phyloP scores from a whole-genome alignment of 1,140 invertebrate species.

The Caerostris darwini region DNA sequence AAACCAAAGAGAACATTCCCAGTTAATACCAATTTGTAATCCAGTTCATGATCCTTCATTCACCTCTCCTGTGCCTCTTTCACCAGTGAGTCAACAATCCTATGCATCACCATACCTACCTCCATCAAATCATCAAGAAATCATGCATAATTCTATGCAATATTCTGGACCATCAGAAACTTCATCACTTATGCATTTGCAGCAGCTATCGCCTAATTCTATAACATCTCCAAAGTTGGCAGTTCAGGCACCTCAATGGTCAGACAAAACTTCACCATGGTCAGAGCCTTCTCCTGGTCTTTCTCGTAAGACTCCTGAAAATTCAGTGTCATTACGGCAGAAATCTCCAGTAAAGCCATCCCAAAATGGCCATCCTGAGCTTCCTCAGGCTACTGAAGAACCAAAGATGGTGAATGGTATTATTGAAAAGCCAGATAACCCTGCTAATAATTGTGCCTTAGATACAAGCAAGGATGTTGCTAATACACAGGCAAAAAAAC shows the following conservation, averaged over 20 bases:
- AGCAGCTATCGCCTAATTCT: conserved; percentile 67
- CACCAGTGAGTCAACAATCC: conserved; percentile 32
- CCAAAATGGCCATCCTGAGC: conserved; percentile 44
- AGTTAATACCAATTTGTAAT: conserved; percentile 72
- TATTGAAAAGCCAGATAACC: conserved; percentile 25
- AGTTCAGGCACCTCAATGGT: conserved; percentile 26
- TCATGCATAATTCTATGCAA: conserved; percentile 20
- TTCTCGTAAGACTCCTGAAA: conserved; percentile 43
- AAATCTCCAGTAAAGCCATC: conserved; percentile 63
- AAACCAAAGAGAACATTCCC: conserved; percentile 79
- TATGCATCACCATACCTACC: conserved; percentile 69
- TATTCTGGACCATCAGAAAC: conserved; percentile 52
- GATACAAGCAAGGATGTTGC: conserved; percentile 59
- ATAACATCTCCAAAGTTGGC: conserved; percentile 40
- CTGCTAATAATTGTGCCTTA: conserved; percentile 72
- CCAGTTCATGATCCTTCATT: conserved; percentile 44
- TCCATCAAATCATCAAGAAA: conserved; percentile 58
- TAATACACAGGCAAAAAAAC: conserved; percentile 39
- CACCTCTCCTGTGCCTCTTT: conserved; percentile 35
- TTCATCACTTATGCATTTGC: conserved; percentile 71
- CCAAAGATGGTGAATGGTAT: conserved; percentile 5
- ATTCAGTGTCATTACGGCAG: background rate
- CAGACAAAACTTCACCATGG: conserved; percentile 29
- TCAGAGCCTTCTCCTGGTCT: background rate
- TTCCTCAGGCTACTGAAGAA: background rate